A percentile compares a stretch with the other conserved stretches of the same genome.
phyloP scores from a whole-genome alignment of 2,113 vertebrate genomes.

The Calcarius ornatus region DNA sequence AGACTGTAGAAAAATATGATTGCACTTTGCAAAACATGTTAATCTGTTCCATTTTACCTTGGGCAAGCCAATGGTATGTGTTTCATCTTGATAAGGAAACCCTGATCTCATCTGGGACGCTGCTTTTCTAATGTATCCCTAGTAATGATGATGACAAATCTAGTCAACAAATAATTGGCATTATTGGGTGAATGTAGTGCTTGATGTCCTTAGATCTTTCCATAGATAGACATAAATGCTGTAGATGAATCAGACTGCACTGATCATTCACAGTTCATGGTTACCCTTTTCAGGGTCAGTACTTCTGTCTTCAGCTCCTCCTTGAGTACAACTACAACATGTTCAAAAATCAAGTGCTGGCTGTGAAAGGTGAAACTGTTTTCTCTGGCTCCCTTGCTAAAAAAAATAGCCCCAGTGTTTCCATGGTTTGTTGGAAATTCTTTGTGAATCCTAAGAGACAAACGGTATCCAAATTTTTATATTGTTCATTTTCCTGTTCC shows the following conservation, averaged over 20 bases:
- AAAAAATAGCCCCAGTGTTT: background rate
- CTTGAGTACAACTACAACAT: background rate
- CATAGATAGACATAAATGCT: background rate
- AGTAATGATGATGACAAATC: background rate
- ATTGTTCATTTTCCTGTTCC: background rate
- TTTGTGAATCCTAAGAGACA: background rate
- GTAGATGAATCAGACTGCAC: slow-evolving; percentile 4
- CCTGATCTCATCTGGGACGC: background rate
- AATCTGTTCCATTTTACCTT: background rate
- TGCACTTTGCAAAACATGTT: background rate
- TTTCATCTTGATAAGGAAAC: slow-evolving; percentile 6
- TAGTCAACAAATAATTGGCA: background rate
- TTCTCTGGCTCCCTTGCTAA: background rate
- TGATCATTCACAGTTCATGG: background rate
- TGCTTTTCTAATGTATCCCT: background rate
- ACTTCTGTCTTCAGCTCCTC: slow-evolving; percentile 5
- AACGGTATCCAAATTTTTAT: background rate
- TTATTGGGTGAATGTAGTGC: background rate
- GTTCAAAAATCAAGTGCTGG: background rate
- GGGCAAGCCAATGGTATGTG: background rate
- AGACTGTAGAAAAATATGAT: background rate
- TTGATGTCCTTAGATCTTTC: slow-evolving; percentile 5
- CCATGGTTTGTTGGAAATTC: background rate
- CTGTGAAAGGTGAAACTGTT: background rate
- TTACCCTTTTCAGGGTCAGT: slow-evolving; percentile 6